A percentile compares a stretch with the other conserved stretches of the same genome.
phyloP scores from a whole-genome alignment of 2,888 invertebrate species.

The Trachelus iudaicus region DNA sequence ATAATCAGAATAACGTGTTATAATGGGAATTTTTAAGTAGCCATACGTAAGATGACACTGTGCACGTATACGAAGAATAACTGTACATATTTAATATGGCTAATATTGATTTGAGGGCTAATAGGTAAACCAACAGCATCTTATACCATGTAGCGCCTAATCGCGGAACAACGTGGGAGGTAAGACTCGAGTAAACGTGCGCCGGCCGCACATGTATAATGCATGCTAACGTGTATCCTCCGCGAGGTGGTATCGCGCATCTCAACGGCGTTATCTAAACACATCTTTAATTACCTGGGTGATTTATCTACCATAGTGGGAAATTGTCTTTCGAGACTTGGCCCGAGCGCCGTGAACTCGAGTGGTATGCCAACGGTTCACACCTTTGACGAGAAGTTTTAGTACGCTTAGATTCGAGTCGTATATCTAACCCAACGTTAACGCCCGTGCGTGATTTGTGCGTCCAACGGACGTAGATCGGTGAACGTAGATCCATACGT shows the following conservation, averaged over 20 bases:
- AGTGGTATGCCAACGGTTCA: neutral
- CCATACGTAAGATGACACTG: neutral
- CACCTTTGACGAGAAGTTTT: neutral
- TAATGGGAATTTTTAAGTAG: neutral
- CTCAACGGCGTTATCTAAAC: constrained; percentile 45
- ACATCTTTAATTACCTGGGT: constrained; percentile 54
- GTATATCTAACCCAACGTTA: constrained; percentile 14
- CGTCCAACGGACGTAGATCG: constrained; percentile 21
- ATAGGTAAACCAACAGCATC: constrained; percentile 28
- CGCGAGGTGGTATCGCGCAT: constrained; percentile 42
- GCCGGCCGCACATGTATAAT: constrained; percentile 36
- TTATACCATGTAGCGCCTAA: constrained; percentile 40
- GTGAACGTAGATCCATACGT: neutral
- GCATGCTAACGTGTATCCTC: constrained; percentile 37
- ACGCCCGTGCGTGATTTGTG: constrained; percentile 32
- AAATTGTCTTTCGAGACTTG: constrained; percentile 33
- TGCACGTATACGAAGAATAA: neutral
- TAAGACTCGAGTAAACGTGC: constrained; percentile 8
- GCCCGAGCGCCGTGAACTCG: constrained; percentile 1
- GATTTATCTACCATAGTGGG: constrained; percentile 48
- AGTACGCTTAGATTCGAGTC: neutral
- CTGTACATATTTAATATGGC: neutral
- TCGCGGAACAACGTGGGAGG: constrained; percentile 37
- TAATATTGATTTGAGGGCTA: neutral
- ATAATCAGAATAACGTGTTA: neutral